Evolutionary conservation across 2,113 vertebrate species (phyloP), one percentile per base, ranked within the genome.

Genomic region (Salvator merianae): DNA sequence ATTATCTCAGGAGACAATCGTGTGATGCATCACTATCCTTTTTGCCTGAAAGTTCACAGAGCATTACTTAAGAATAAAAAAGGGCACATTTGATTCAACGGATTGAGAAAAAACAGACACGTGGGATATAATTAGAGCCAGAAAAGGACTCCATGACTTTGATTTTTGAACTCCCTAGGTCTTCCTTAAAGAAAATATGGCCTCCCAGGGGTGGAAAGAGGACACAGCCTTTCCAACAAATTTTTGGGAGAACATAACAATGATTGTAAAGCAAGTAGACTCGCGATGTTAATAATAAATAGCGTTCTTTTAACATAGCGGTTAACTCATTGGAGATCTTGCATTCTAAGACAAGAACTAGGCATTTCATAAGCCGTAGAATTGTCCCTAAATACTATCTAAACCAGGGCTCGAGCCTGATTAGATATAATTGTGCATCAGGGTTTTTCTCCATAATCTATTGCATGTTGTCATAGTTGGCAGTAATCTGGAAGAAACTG

Each of bases 21-120:
- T 77, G 84, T 90, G 88, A 91, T 93, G 90, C 93, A 91, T 92
- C 84, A 83, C 82, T 85, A 88, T 81, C 86, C 72, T 81, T 91
- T 74, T 84, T 84, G 88, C 85, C 84, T 83, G 84, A 86, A 91
- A 92, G 92, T 89, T 85, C 86, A 86, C 81, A 71, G 89, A 89
- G 82, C 59, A 65, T 87, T 88, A 75, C 77, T 89, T 91, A 71
- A 92, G 88, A 86, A 86, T 84, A 77, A 90, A 43, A 93, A 91
- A 76, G 87, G 85, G 78, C 90, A 89, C 83, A 50, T 92, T 91
- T 91, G 90, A 90, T 92, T 92, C 89, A 78, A 47, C 66, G 40
- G 53, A 65, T 86, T n/a, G 59, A 75, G 87, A 84, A 66, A 78
- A 86, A 85, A 63, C 62, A 63, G 22, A 85, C 81, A 85, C 81